Conservation (phyloP, 2,113 vertebrate species). For the Antechinus stuartii region DNA sequence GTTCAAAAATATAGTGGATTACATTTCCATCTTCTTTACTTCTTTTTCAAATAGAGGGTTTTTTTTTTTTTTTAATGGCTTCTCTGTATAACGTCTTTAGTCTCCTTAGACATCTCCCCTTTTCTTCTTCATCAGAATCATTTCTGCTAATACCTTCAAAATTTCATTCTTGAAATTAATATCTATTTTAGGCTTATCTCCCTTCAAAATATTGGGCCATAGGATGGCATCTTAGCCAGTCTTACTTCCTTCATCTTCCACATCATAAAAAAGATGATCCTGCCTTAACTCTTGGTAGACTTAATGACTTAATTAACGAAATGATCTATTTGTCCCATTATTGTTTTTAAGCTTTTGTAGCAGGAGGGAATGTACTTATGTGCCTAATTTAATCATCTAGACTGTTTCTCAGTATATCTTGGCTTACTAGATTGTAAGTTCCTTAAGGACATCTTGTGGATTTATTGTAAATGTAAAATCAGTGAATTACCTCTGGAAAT, state of each 20-base stretch:
- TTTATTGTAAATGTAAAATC: conserved; percentile 51
- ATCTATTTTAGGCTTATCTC: background rate
- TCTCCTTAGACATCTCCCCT: background rate
- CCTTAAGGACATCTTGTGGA: conserved; percentile 25
- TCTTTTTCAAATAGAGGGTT: background rate
- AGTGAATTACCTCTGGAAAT: conserved; percentile 40
- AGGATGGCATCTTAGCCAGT: background rate
- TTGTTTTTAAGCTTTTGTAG: conserved; percentile 47
- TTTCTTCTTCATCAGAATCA: background rate
- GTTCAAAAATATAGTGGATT: background rate
- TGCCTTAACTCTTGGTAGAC: background rate
- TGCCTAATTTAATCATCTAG: conserved; percentile 41
- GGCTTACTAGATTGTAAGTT: conserved; percentile 35
- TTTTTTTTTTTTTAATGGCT: background rate
- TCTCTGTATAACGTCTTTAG: background rate
- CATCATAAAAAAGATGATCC: background rate
- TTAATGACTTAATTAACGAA: background rate
- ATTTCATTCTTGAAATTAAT: background rate
- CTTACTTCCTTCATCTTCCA: background rate
- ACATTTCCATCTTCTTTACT: background rate
- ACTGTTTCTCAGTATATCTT: conserved; percentile 42
- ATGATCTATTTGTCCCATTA: background rate
- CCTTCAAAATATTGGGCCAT: background rate
- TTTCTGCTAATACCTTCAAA: background rate
- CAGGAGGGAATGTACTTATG: conserved; percentile 23